Percentiles rank a stretch among this genome's conserved stretches.
phyloP scores from a whole-genome alignment of 2,888 invertebrate genomes.

The Tyria jacobaeae region DNA sequence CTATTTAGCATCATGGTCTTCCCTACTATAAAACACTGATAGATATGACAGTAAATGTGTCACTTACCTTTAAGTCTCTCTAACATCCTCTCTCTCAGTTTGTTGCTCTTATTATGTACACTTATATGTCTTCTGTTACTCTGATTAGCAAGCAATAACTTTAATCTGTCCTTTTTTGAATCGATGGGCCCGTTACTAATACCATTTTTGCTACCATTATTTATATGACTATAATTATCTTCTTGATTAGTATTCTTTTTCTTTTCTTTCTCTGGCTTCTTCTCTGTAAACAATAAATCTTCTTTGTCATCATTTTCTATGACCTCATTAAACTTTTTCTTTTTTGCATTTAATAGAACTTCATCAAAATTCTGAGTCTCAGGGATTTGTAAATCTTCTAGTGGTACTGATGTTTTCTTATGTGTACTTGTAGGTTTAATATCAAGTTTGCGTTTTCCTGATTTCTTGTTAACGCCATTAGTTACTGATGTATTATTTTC shows the following conservation, averaged over 20 bases:
- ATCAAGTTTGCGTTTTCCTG: constrained; percentile 38
- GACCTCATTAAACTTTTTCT: constrained; percentile 65
- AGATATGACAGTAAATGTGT: no score
- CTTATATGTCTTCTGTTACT: constrained; percentile 63
- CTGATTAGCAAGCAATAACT: constrained; percentile 50
- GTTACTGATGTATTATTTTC: constrained; percentile 25
- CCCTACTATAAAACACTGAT: no score
- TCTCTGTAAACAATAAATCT: constrained; percentile 52
- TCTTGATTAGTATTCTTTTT: constrained; percentile 27
- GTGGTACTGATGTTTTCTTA: constrained; percentile 35
- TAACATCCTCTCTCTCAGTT: constrained; percentile 89
- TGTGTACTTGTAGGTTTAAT: constrained; percentile 25
- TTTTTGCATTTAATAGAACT: constrained; percentile 64
- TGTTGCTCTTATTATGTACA: constrained; percentile 54
- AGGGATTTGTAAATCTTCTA: constrained; percentile 38
- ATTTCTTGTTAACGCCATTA: constrained; percentile 18
- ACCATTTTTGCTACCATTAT: constrained; percentile 18
- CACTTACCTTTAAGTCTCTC: constrained; percentile 87
- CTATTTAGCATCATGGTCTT: no score
- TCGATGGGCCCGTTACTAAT: constrained; percentile 34
- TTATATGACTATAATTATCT: constrained; percentile 13
- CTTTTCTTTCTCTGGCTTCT: constrained; percentile 40
- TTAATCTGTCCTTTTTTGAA: constrained; percentile 61
- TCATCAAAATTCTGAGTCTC: constrained; percentile 66
- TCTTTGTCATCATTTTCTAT: constrained; percentile 60